A percentile compares a stretch with the other conserved stretches of the same genome.
These are phyloP conservation scores for Cylloceria caligata DNA, from an alignment of 2,888 invertebrate genomes.

Conservation along the genomic window DNA sequence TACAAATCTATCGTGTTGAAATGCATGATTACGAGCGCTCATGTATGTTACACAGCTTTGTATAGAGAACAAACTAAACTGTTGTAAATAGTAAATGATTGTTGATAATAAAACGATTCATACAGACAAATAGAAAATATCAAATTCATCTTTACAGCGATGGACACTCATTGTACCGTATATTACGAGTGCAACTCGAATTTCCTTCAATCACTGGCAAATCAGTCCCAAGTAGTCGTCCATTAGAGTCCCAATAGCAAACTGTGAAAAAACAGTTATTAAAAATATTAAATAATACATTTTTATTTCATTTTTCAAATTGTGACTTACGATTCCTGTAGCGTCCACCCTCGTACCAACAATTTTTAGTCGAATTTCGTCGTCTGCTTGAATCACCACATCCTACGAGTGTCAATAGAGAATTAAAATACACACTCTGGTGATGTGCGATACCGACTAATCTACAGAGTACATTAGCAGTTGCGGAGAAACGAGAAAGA, in stretches of 20 bases:
- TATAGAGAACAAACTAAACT: slow-evolving; percentile 53
- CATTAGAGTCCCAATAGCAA: slow-evolving; percentile 99
- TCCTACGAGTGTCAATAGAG: slow-evolving; percentile 86
- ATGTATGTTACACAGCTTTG: slow-evolving; percentile 43
- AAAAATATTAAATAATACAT: background rate
- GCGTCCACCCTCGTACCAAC: slow-evolving; percentile 99
- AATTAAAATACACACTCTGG: slow-evolving; percentile 13
- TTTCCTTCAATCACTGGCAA: slow-evolving; percentile 48
- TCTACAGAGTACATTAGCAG: too few species aligned
- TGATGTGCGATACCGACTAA: too few species aligned
- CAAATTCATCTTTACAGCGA: background rate
- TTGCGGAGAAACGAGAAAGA: too few species aligned
- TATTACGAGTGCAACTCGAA: background rate
- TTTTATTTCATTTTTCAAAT: background rate
- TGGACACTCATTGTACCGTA: background rate
- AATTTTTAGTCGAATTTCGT: slow-evolving; percentile 98
- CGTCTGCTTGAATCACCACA: slow-evolving; percentile 98
- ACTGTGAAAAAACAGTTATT: slow-evolving; percentile 87
- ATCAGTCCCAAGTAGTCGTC: slow-evolving; percentile 96
- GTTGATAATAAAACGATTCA: slow-evolving; percentile 62
- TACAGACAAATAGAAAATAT: slow-evolving; percentile 36
- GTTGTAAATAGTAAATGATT: slow-evolving; percentile 67
- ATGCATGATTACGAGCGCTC: slow-evolving; percentile 12
- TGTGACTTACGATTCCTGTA: slow-evolving; percentile 95
- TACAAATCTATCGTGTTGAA: slow-evolving; percentile 9